Conservation (phyloP, 2,113 vertebrate species). For the Oryzias javanicus region DNA sequence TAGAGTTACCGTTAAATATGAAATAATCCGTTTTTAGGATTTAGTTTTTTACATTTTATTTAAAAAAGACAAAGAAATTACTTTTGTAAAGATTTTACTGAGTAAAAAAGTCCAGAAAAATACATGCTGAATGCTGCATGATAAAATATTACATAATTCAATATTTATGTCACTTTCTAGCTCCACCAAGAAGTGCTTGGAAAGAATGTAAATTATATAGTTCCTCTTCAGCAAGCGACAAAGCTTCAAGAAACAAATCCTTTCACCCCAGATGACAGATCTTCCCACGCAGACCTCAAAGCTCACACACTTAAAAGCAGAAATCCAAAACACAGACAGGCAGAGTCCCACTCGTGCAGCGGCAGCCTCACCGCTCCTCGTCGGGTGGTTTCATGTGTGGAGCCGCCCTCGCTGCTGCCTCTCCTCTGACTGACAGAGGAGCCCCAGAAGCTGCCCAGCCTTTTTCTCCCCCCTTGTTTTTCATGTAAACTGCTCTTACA, state of each 20-base stretch:
- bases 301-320: not conserved
- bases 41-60: too few relatives aligned
- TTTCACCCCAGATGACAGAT: not conserved
- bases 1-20: too few relatives aligned
- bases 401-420: slow-evolving; percentile 32
- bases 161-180: slow-evolving; percentile 11
- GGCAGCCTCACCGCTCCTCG: slow-evolving; percentile 19
- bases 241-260: not conserved
- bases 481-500: slow-evolving; percentile 55
- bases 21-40: too few relatives aligned
- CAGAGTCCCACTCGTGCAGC: slow-evolving; percentile 36
- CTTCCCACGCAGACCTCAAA: slow-evolving; percentile 1
- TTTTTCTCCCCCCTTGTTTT: slow-evolving; percentile 48
- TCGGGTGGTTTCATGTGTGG: slow-evolving; percentile 21
- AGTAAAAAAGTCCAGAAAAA: not conserved
- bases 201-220: slow-evolving; percentile 26
- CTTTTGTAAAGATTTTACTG: not conserved
- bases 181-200: slow-evolving; percentile 5
- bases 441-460: slow-evolving; percentile 40
- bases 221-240: not conserved
- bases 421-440: slow-evolving; percentile 23
- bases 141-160: slow-evolving; percentile 27
- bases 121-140: not conserved
- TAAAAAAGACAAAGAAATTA: too few relatives aligned
- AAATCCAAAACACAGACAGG: not conserved